These are phyloP conservation scores for Pituophis catenifer DNA, from an alignment of 2,113 vertebrate species.

Conservation along the genomic window DNA sequence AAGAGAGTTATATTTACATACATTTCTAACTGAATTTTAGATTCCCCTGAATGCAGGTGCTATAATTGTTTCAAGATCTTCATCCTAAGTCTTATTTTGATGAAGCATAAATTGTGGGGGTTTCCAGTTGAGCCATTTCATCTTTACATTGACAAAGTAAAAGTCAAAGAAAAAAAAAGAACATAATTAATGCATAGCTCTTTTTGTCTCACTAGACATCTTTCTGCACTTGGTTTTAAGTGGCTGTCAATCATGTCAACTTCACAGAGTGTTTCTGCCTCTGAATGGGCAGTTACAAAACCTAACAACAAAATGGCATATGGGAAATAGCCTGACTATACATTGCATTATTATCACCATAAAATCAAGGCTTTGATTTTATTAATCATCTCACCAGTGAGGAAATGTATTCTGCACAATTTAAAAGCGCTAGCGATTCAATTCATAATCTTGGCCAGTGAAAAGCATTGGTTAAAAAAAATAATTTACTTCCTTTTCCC, in stretches of 20 bases:
- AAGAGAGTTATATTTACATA: not conserved
- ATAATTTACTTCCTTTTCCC: not conserved
- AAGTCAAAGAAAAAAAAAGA: constrained; percentile 13
- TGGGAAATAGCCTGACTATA: constrained; percentile 1
- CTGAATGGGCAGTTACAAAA: not conserved
- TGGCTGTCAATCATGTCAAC: constrained; percentile 11
- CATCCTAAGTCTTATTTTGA: constrained; percentile 9
- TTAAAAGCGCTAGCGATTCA: constrained; percentile 4
- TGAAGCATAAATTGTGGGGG: constrained; percentile 20
- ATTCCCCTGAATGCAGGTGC: not conserved
- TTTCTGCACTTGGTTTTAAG: constrained; percentile 29
- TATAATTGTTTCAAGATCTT: not conserved
- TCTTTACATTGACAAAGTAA: constrained; percentile 35
- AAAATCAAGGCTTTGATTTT: not conserved
- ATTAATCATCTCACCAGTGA: not conserved
- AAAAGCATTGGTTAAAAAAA: not conserved
- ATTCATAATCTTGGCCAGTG: not conserved
- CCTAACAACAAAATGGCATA: not conserved
- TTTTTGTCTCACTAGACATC: constrained; percentile 28
- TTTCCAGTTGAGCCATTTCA: constrained; percentile 28
- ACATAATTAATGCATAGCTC: constrained; percentile 11
- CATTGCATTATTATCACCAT: not conserved
- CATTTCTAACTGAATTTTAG: not conserved
- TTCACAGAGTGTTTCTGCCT: not conserved
- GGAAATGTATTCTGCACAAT: not conserved